Percentiles rank a stretch among this genome's conserved stretches.
Evolutionary conservation across 1,140 invertebrate genomes (phyloP).

Genomic region (Centruroides vittatus): DNA sequence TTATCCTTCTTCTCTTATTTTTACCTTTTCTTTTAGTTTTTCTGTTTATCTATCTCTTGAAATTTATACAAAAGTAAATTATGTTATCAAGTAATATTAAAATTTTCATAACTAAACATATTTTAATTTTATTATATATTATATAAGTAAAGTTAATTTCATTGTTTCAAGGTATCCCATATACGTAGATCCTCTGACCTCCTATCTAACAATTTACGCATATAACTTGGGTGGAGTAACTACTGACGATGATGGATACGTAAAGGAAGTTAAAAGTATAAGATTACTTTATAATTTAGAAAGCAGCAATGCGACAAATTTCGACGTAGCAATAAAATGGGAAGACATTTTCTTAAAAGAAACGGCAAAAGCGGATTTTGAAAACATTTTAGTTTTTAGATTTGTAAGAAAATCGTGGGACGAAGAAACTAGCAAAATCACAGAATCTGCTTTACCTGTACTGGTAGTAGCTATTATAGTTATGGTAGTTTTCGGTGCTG

Average conservation of each 20-base stretch:
- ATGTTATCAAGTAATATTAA: too few relatives aligned
- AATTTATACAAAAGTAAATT: too few relatives aligned
- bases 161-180: slow-evolving; percentile 62
- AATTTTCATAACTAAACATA: too few relatives aligned
- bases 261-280: slow-evolving; percentile 58
- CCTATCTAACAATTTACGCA: slow-evolving; percentile 65
- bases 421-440: slow-evolving; percentile 74
- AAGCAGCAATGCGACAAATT: slow-evolving; percentile 51
- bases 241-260: slow-evolving; percentile 50
- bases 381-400: slow-evolving; percentile 61
- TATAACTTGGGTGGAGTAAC: slow-evolving; percentile 69
- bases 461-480: slow-evolving; percentile 69
- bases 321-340: slow-evolving; percentile 66
- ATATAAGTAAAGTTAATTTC: slow-evolving; percentile 31
- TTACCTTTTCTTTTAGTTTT: too few relatives aligned
- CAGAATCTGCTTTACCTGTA: slow-evolving; percentile 69
- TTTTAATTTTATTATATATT: too few relatives aligned
- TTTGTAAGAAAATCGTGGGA: slow-evolving; percentile 74
- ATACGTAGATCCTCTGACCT: slow-evolving; percentile 71
- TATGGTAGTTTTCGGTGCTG: slow-evolving; percentile 45
- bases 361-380: slow-evolving; percentile 57
- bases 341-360: slow-evolving; percentile 63
- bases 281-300: slow-evolving; percentile 75
- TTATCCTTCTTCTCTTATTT: too few relatives aligned
- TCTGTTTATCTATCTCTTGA: too few relatives aligned